Conservation (phyloP, 2,113 vertebrate genomes). For the Menidia beryllina region DNA sequence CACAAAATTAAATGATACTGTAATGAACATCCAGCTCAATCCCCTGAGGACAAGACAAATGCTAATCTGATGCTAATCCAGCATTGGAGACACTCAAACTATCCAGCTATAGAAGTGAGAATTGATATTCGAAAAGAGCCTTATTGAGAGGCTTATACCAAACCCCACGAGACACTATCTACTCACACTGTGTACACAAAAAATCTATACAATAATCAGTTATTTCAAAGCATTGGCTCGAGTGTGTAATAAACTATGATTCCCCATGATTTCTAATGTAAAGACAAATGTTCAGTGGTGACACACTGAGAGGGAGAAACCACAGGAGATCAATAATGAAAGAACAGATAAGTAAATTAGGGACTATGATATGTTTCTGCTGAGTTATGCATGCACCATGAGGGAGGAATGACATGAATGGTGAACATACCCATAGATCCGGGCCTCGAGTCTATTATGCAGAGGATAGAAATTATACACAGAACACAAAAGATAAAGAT, state of each 20-base stretch:
- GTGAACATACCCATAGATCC: slow-evolving; percentile 85
- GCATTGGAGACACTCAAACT: slow-evolving; percentile 28
- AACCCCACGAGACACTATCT: slow-evolving; percentile 40
- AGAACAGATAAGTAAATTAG: background rate
- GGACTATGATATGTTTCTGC: slow-evolving; percentile 14
- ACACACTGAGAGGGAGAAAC: background rate
- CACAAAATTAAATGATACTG: slow-evolving; percentile 47
- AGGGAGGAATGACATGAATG: slow-evolving; percentile 52
- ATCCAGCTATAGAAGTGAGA: slow-evolving; percentile 36
- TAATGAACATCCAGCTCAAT: slow-evolving; percentile 38
- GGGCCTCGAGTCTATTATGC: slow-evolving; percentile 82
- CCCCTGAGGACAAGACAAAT: slow-evolving; percentile 35
- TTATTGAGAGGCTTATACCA: slow-evolving; percentile 47
- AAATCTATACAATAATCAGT: slow-evolving; percentile 48
- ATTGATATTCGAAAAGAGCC: slow-evolving; percentile 10
- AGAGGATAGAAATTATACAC: slow-evolving; percentile 67
- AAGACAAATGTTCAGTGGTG: slow-evolving; percentile 18
- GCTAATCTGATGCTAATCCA: slow-evolving; percentile 60
- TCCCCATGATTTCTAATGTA: slow-evolving; percentile 3
- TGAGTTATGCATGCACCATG: slow-evolving; percentile 52
- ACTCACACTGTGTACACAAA: slow-evolving; percentile 11
- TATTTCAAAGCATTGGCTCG: slow-evolving; percentile 28
- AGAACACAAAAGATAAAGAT: slow-evolving; percentile 78
- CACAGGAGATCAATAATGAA: background rate
- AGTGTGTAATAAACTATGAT: slow-evolving; percentile 22